phyloP scores from a whole-genome alignment of 2,113 vertebrate species.

The Pedionomus torquatus region DNA sequence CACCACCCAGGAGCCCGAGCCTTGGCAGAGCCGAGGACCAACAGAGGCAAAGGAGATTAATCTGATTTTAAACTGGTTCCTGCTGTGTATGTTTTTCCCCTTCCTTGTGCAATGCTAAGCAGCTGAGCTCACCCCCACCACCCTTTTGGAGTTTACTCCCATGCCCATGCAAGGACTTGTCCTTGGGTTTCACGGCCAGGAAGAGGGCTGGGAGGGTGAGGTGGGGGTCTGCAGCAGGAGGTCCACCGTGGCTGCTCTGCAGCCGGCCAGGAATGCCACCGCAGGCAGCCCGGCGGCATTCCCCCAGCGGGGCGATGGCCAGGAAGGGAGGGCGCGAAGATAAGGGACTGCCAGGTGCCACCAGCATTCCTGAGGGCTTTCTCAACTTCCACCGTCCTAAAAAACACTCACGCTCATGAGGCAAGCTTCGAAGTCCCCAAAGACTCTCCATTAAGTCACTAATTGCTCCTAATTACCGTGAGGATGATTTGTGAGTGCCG shows the following conservation, averaged over 20 bases:
- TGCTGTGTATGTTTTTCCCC: accelerated
- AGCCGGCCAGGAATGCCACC: not conserved
- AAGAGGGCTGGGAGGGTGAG: not conserved
- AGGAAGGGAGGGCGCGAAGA: not conserved
- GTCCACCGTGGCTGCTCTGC: accelerated
- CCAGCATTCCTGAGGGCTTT: constrained; percentile 35
- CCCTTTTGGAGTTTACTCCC: not conserved
- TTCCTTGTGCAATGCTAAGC: not conserved
- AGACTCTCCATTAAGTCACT: constrained; percentile 49
- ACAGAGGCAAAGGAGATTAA: not conserved
- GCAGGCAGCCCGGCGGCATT: not conserved
- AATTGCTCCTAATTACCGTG: constrained; percentile 46
- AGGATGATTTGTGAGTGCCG: not conserved
- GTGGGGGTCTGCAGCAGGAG: accelerated
- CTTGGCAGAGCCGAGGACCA: not conserved
- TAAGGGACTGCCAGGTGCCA: not conserved
- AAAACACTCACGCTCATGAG: not conserved
- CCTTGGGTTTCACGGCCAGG: accelerated
- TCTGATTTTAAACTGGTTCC: not conserved
- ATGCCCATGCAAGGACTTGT: accelerated
- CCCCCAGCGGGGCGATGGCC: not conserved
- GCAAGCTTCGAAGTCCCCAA: constrained; percentile 1
- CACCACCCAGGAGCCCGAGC: not conserved
- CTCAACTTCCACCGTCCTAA: constrained; percentile 45
- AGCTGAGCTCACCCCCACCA: not conserved